Base-by-base conservation (phyloP, 2,797 vertebrate species). In the Chloroceryle amazona region DNA sequence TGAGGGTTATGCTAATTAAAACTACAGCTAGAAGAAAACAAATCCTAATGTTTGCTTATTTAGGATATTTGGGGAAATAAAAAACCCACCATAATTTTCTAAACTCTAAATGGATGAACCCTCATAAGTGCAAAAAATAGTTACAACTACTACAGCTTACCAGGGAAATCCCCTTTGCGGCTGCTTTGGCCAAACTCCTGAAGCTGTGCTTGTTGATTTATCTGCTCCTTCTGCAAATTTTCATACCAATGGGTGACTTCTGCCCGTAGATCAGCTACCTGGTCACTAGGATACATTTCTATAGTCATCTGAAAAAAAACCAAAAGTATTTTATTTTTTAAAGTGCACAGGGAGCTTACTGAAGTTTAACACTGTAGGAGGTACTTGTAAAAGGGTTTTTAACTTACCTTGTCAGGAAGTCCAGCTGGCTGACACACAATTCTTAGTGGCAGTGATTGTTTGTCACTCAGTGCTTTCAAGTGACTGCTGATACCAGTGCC, bases 231-330 rank as follows among this genome's bases (percentile, higher is more conserved):
- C 98, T 99, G 99, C 95, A 99, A 98, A 96, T 99, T 99, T 97
- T 99, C 99, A 8, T 99, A 99, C 99, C 99, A 99, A 87, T 99
- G 99, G 14, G 99, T 99, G 87, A 99, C 99, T 98, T 99, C 99
- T 5, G 99, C 99, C 57, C 99, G 98, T 83, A 99, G 98, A 97
- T 99, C 99, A 3, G 99, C 99, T 78, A 99, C 99, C 98, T 99
- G 99, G 97, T 99, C 99, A 61, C 99, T 99, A 26, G 99, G 99
- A 95, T 99, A 99, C 99, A 99, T 99, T 98, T 99, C 99, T 84
- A 99, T 99, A 42, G 99, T 99, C 99, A 99, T 99, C 99, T 99
- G 97, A 95, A 98, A 98, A 58, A 93, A 58, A 96, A 8, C 7
- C 37, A 41, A 41, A 41, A 41, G 23, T 4, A 85, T 5, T 92